These are phyloP conservation scores for Diadegma fenestrale DNA, from an alignment of 2,888 invertebrate genomes.

Conservation along the genomic window DNA sequence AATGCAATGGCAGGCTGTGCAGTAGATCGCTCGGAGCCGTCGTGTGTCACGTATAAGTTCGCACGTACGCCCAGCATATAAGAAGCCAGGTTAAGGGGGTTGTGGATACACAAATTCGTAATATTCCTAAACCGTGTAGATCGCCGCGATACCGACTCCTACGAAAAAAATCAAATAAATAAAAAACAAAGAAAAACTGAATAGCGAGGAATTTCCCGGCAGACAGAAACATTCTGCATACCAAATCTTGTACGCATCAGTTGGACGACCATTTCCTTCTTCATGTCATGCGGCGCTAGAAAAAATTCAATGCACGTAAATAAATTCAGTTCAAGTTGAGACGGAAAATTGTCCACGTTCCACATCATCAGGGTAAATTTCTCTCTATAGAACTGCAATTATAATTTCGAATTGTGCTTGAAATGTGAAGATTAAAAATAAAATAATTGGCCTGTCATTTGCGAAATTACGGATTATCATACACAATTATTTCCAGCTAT, in stretches of 20 bases:
- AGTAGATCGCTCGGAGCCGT: conserved; percentile 26
- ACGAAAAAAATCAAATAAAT: conserved; percentile 3
- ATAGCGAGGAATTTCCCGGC: conserved; percentile 13
- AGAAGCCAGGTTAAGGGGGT: not conserved
- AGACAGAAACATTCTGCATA: conserved; percentile 13
- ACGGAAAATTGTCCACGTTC: not conserved
- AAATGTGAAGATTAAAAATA: too few species aligned
- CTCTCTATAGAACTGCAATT: too few species aligned
- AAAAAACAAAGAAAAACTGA: not conserved
- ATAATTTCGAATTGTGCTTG: too few species aligned
- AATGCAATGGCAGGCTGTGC: conserved; percentile 13
- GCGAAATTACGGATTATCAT: too few species aligned
- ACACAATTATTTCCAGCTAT: too few species aligned
- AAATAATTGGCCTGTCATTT: too few species aligned
- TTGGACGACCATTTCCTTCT: not conserved
- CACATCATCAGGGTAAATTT: too few species aligned
- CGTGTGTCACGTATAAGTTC: conserved; percentile 51
- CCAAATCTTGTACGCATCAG: not conserved
- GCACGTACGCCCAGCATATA: conserved; percentile 54
- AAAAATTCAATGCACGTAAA: not conserved
- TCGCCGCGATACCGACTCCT: conserved; percentile 1
- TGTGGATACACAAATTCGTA: conserved; percentile 50
- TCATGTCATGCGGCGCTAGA: not conserved
- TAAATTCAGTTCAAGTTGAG: not conserved
- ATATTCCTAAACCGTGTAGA: conserved; percentile 52